Conservation (phyloP, 2,797 vertebrate genomes). For the Capromys pilorides region DNA sequence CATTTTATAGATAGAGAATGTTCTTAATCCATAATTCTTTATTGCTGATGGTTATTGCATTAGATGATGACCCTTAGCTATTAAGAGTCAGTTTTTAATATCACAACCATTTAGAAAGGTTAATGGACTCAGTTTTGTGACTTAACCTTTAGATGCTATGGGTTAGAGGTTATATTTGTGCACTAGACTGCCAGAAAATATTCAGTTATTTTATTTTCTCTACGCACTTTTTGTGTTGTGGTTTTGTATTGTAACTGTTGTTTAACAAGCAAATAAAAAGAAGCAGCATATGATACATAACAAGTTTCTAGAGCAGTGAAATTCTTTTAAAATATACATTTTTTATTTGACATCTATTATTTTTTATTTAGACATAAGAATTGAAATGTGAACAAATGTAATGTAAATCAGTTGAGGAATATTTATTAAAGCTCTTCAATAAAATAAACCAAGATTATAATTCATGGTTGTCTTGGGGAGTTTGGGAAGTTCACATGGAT, state of each 20-base stretch:
- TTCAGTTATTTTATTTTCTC: constrained; percentile 85
- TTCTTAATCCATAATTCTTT: constrained; percentile 88
- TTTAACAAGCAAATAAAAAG: constrained; percentile 76
- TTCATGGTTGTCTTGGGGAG: constrained; percentile 26
- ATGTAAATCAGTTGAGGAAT: constrained; percentile 59
- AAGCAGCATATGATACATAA: constrained; percentile 54
- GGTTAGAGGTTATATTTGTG: constrained; percentile 86
- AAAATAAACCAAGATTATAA: constrained; percentile 44
- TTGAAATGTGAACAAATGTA: constrained; percentile 75
- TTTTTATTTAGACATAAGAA: constrained; percentile 70
- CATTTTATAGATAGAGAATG: constrained; percentile 89
- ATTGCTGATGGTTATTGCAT: constrained; percentile 89
- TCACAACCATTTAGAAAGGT: constrained; percentile 89
- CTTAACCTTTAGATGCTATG: constrained; percentile 86
- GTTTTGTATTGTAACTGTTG: constrained; percentile 67
- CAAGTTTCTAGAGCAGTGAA: constrained; percentile 66
- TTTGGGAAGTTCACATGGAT: constrained; percentile 38
- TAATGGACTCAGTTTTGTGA: constrained; percentile 89
- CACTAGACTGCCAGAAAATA: constrained; percentile 84
- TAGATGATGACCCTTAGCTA: constrained; percentile 88
- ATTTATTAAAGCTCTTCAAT: constrained; percentile 71
- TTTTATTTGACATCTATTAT: constrained; percentile 71
- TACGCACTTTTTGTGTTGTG: constrained; percentile 63
- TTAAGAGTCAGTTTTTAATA: constrained; percentile 90
- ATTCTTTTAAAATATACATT: constrained; percentile 71